Percentiles rank a stretch among this genome's conserved stretches.
These are phyloP conservation scores for Theropithecus gelada DNA, from an alignment of 2,113 vertebrate species.

Conservation along the genomic window DNA sequence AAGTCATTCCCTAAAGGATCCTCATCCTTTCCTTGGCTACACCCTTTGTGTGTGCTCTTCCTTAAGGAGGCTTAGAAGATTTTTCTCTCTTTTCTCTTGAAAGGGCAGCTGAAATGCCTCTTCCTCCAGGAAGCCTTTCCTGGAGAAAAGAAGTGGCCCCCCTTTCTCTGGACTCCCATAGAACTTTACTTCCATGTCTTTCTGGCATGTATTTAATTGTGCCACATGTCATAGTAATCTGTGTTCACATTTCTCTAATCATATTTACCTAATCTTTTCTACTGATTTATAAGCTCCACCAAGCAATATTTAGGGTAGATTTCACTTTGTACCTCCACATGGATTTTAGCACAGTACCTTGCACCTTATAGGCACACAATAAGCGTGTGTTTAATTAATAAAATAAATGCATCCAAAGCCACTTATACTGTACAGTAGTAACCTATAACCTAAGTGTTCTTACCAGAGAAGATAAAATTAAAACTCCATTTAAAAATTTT, in stretches of 20 bases:
- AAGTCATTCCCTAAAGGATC: background rate
- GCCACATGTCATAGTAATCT: background rate
- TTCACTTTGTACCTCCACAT: background rate
- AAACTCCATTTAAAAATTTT: background rate
- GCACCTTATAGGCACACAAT: background rate
- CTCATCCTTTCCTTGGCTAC: background rate
- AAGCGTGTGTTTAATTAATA: background rate
- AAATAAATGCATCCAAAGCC: background rate
- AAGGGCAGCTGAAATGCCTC: background rate
- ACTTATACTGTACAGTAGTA: background rate
- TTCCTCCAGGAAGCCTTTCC: background rate
- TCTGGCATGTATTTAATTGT: background rate
- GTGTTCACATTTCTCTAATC: background rate
- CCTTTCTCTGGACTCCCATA: background rate
- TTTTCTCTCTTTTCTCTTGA: background rate
- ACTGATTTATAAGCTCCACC: background rate
- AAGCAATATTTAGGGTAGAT: background rate
- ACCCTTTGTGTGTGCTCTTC: background rate
- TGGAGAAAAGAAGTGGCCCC: background rate
- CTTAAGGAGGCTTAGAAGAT: background rate
- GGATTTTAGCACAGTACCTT: background rate
- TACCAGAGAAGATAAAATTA: slow-evolving; percentile 38
- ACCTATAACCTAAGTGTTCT: background rate
- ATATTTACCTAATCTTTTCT: background rate
- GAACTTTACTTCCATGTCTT: background rate